These are phyloP conservation scores for Calliphora vomitoria DNA, from an alignment of 2,888 invertebrate species.

Conservation along the genomic window DNA sequence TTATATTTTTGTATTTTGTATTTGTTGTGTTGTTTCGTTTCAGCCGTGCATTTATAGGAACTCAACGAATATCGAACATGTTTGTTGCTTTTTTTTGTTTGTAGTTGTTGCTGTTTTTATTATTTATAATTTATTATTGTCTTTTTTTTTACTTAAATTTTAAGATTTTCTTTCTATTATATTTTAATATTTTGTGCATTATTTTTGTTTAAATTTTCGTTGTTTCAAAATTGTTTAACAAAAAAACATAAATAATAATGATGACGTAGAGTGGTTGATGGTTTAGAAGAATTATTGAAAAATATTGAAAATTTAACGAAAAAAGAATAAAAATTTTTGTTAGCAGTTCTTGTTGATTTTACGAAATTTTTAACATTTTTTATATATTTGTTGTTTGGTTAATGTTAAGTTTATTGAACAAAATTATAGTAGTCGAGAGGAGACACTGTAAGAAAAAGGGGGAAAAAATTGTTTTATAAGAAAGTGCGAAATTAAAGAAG, in stretches of 20 bases:
- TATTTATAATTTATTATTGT: constrained; percentile 53
- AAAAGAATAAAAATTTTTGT: constrained; percentile 33
- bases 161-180: constrained; percentile 13
- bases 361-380: constrained; percentile 48
- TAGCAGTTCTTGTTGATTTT: constrained; percentile 20
- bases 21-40: constrained; percentile 48
- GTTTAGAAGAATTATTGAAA: constrained; percentile 32
- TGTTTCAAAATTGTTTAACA: constrained; percentile 21
- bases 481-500: too few relatives aligned
- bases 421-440: constrained; percentile 28
- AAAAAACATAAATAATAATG: constrained; percentile 27
- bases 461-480: not conserved
- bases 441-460: constrained; percentile 32
- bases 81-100: constrained; percentile 56
- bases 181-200: constrained; percentile 58
- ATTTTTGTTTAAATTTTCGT: constrained; percentile 19
- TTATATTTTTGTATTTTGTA: constrained; percentile 17
- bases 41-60: constrained; percentile 69
- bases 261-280: constrained; percentile 3
- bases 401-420: constrained; percentile 6
- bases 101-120: constrained; percentile 24
- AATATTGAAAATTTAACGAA: constrained; percentile 31
- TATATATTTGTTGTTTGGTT: not conserved
- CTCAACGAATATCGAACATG: constrained; percentile 71
- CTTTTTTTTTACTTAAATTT: constrained; percentile 43